Evolutionary conservation across 1,140 invertebrate genomes (phyloP).

Genomic region (Brachionus manjavacas): DNA sequence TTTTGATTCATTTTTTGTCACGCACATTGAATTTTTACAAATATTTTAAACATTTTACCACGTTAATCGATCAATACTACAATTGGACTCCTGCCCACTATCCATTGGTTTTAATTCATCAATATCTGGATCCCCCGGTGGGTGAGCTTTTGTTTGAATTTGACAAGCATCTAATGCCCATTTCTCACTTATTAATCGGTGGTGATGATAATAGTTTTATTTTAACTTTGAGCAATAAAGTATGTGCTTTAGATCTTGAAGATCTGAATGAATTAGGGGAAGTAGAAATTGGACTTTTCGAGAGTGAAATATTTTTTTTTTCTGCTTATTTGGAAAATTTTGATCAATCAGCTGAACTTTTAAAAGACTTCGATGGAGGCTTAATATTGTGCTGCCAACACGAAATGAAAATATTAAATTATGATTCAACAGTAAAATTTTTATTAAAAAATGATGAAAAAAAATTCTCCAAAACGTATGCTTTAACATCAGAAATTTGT

Average conservation of each 20-base stretch:
- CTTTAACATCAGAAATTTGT: neutral
- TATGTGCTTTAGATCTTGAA: neutral
- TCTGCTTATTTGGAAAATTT: neutral
- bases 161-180: neutral
- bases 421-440: neutral
- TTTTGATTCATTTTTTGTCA: conserved; percentile 49
- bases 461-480: neutral
- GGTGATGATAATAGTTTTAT: neutral
- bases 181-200: neutral
- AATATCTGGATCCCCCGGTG: conserved; percentile 47
- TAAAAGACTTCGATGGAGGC: neutral
- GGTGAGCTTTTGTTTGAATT: conserved; percentile 1
- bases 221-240: conserved; percentile 25
- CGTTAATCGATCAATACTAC: conserved; percentile 51
- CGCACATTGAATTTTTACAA: conserved; percentile 51
- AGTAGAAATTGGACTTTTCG: neutral
- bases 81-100: conserved; percentile 44
- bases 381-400: neutral
- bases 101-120: conserved; percentile 51
- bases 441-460: neutral
- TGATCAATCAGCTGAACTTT: neutral
- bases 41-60: conserved; percentile 48
- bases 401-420: neutral
- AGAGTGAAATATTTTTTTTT: neutral
- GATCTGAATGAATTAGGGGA: neutral